A percentile compares a stretch with the other conserved stretches of the same genome.
phyloP scores from a whole-genome alignment of 2,113 vertebrate genomes.

The Archilochus colubris region DNA sequence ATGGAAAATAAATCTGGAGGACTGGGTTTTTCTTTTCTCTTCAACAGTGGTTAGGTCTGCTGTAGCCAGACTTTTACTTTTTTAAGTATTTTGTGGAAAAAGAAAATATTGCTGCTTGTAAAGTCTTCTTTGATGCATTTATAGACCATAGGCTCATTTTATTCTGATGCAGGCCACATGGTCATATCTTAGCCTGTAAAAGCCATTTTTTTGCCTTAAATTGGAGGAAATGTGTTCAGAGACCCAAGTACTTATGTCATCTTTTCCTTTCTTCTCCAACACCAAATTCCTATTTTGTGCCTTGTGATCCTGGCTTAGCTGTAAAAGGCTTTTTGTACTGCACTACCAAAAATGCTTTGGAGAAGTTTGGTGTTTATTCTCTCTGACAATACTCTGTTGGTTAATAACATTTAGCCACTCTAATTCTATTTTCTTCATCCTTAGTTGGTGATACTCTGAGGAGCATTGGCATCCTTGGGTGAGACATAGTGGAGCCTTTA shows the following conservation, averaged over 20 bases:
- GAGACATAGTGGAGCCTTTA: neutral
- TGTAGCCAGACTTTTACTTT: constrained; percentile 38
- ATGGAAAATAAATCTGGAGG: neutral
- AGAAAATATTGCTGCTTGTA: constrained; percentile 13
- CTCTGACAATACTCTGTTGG: neutral
- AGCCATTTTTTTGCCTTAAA: neutral
- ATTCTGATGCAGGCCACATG: constrained; percentile 30
- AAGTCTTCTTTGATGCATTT: constrained; percentile 41
- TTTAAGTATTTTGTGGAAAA: constrained; percentile 23
- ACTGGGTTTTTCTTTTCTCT: neutral
- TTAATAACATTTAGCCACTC: neutral
- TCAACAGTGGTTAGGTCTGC: neutral
- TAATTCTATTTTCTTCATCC: neutral
- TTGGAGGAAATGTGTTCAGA: constrained; percentile 10
- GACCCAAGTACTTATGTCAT: neutral
- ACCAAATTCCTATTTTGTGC: neutral
- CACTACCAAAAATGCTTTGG: neutral
- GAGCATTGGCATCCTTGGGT: neutral
- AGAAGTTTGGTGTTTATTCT: constrained; percentile 17
- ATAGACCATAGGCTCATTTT: constrained; percentile 22
- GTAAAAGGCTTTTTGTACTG: neutral
- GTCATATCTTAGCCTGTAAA: neutral
- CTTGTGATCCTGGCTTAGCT: neutral
- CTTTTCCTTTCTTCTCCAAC: constrained; percentile 9
- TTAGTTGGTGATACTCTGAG: neutral